Evolutionary conservation across 2,113 vertebrate species (phyloP), one percentile per base, ranked within the genome.

Genomic region (Condylura cristata): DNA sequence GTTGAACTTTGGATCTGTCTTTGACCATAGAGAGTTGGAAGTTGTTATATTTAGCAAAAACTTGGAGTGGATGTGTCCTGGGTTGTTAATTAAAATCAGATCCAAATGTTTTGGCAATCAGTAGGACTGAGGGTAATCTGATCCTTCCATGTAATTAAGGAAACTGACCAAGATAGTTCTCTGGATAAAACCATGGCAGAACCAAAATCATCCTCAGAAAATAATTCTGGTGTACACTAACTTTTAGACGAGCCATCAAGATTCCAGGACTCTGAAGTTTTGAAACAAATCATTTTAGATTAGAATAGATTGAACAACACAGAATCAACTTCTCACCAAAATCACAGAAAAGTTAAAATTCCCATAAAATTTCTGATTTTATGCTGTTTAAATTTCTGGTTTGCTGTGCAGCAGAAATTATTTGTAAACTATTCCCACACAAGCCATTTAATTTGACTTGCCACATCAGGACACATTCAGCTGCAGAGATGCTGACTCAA

Each of bases 31-130:
- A 81, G 51, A 89, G 56, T 71, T 74, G 58, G 86, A 83, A 84
- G 37, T 68, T 95, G 34, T 65, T 80, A 61, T 41, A 76, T 70
- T 90, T 91, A 81, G 60, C 70, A 87, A 90, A 63, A 89, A 22
- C 24, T 76, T 93, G 60, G 63, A 92, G 30, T 72, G 16, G 70
- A 32, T 10, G 41, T 74, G 61, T 63, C 94, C 78, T 92, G 60
- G 65, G 26, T 83, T 74, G 24, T 34, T 90, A 81, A 87, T 87
- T 58, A 44, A 90, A 92, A 78, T 60, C 81, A 92, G 32, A 72
- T 78, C 26, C 28, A 87, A 78, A 76, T 94, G 41, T 53, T 20
- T 71, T 78, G 84, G 71, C 60, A 71, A 44, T 48, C 74, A 66
- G 0, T 13, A 41, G 28, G 68, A 17, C n/a, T 2, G 12, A 93